phyloP scores from a whole-genome alignment of 2,113 vertebrate genomes.

The Prietella phreatophila region DNA sequence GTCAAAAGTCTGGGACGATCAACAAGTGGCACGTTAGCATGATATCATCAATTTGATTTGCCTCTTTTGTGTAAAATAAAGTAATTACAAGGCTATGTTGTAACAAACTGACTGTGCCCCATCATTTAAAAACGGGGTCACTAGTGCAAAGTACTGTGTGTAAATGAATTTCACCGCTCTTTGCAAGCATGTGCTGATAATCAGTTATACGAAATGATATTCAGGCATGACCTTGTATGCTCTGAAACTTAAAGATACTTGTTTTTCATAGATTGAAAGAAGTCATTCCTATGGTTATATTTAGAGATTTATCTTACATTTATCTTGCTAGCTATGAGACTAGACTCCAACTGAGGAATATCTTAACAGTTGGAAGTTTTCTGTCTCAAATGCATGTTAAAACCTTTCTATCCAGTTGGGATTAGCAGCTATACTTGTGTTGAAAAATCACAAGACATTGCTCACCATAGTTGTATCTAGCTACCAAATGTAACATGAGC shows the following conservation, averaged over 20 bases:
- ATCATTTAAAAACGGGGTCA: constrained; percentile 54
- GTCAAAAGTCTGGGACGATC: neutral
- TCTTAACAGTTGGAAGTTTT: neutral
- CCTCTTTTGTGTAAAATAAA: constrained; percentile 35
- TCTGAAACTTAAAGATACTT: neutral
- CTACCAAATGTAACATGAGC: neutral
- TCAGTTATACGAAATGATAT: neutral
- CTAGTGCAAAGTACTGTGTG: constrained; percentile 79
- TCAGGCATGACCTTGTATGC: neutral
- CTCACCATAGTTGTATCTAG: neutral
- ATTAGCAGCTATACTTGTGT: constrained; percentile 6
- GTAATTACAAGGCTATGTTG: constrained; percentile 48
- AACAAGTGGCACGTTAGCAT: constrained; percentile 17
- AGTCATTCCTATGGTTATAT: constrained; percentile 27
- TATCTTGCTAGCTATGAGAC: neutral
- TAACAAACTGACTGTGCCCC: constrained; percentile 65
- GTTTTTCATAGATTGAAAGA: neutral
- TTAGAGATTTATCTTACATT: constrained; percentile 42
- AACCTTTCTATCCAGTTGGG: neutral
- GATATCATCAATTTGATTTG: constrained; percentile 2
- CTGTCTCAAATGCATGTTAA: neutral
- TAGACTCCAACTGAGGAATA: neutral
- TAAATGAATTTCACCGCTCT: constrained; percentile 45
- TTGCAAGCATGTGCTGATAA: neutral
- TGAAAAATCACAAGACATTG: neutral